phyloP scores from a whole-genome alignment of 2,113 vertebrate species.

The Corvus cornix region DNA sequence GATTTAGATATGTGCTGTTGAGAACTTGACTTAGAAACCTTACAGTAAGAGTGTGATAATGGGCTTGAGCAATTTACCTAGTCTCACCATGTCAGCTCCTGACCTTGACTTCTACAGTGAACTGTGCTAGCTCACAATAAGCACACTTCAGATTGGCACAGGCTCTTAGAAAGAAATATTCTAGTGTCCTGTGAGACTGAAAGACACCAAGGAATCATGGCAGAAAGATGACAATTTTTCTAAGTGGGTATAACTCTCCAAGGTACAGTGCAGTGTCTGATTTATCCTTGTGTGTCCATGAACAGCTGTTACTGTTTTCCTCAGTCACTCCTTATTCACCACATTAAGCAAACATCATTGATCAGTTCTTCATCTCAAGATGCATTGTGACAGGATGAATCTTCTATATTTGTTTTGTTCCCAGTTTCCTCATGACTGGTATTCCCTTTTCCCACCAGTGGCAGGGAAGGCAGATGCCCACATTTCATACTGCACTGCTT shows the following conservation, averaged over 20 bases:
- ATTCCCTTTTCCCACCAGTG: constrained; percentile 24
- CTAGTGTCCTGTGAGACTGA: background rate
- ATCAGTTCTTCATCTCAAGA: constrained; percentile 30
- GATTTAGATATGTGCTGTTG: background rate
- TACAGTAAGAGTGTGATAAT: background rate
- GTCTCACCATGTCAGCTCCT: background rate
- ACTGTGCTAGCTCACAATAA: background rate
- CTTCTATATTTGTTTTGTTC: constrained; percentile 12
- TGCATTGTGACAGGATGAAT: constrained; percentile 11
- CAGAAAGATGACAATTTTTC: background rate
- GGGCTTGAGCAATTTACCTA: background rate
- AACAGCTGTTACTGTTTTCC: constrained; percentile 46
- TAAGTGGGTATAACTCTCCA: background rate
- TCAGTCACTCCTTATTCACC: constrained; percentile 38
- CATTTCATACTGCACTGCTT: background rate
- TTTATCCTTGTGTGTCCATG: constrained; percentile 21
- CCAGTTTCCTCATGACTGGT: background rate
- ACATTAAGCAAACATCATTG: constrained; percentile 44
- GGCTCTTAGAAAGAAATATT: background rate
- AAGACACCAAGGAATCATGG: background rate
- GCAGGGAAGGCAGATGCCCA: background rate
- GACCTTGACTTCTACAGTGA: background rate
- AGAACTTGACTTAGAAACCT: background rate
- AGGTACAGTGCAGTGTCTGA: background rate
- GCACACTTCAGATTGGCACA: background rate